Evolutionary conservation across 1,140 invertebrate species (phyloP).

Genomic region (Tetramorium alpestre): DNA sequence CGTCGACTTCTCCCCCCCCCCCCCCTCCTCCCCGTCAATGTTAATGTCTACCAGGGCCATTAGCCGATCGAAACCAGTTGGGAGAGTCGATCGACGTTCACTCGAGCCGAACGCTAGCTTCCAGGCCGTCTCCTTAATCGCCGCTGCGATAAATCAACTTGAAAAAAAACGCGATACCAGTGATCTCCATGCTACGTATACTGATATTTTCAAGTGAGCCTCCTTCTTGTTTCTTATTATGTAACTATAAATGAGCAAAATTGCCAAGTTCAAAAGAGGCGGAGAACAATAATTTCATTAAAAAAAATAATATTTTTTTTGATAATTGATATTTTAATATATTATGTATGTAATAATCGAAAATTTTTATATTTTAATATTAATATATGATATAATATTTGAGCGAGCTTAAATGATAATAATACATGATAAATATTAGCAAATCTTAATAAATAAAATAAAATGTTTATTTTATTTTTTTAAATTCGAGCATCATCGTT

Average conservation of each 20-base stretch:
- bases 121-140: slow-evolving; percentile 75
- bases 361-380: neutral
- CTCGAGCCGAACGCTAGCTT: slow-evolving; percentile 60
- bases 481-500: neutral
- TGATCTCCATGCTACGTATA: neutral
- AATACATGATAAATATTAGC: neutral
- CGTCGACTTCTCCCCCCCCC: slow-evolving; percentile 71
- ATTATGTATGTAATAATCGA: neutral
- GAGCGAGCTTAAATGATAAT: neutral
- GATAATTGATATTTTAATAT: neutral
- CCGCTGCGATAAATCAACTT: slow-evolving; percentile 76
- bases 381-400: neutral
- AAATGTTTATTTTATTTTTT: neutral
- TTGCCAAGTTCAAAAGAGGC: neutral
- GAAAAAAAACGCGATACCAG: slow-evolving; percentile 50
- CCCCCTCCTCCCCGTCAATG: slow-evolving; percentile 75
- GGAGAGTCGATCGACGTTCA: slow-evolving; percentile 70
- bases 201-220: slow-evolving; percentile 26
- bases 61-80: slow-evolving; percentile 78
- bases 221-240: neutral
- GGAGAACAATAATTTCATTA: neutral
- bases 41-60: slow-evolving; percentile 81
- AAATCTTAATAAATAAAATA: neutral
- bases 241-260: neutral
- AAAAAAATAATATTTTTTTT: neutral